Base-by-base conservation (phyloP, 2,888 invertebrate genomes). In the Sarcophaga variegata region DNA sequence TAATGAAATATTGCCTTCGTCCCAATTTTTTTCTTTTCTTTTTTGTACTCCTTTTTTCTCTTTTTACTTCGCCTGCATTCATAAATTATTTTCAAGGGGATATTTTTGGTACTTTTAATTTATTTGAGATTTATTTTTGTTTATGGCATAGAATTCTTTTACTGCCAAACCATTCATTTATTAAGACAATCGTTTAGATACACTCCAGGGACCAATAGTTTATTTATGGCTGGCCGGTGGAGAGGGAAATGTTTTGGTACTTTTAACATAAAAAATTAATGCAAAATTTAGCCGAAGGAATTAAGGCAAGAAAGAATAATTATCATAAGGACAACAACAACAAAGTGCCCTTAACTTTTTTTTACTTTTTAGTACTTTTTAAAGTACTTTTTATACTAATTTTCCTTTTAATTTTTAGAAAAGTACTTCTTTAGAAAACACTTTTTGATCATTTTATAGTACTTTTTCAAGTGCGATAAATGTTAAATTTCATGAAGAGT, bases 61-160 rank as follows among this genome's bases (percentile, higher is more conserved):
- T 45, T 66, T 63, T 78, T 63, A n/a, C 22, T 25, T 69, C 69
- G 67, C 12, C 45, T 47, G 25, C 47, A 47, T 84, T 71, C 76
- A 71, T 66, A 62, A 49, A 54, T 54, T 54, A 54, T 54, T 14
- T 54, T 54, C 14, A 54, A 54, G 17, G 17, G 5, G 4, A 14
- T 70, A 49, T 22, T 54, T 70, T 70, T 25, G 49, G 62, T 62
- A 62, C 22, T n/a, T 62, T 87, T 76, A 84, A 84, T 84, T 84
- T 87, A 84, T 87, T 81, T 66, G 64, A 64, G 71, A 66, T 54
- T 54, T 54, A 14, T 60, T 80, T 70, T 82, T 84, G 70, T 72
- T 62, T 62, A 22, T n/a, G 17, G 20, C 14, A 62, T 11, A 20
- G 0, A 54, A 54, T 54, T 54, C 54, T 62, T 62, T 62, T 47